These are phyloP conservation scores for Natrix natrix DNA, from an alignment of 2,797 vertebrate species.

Conservation along the genomic window DNA sequence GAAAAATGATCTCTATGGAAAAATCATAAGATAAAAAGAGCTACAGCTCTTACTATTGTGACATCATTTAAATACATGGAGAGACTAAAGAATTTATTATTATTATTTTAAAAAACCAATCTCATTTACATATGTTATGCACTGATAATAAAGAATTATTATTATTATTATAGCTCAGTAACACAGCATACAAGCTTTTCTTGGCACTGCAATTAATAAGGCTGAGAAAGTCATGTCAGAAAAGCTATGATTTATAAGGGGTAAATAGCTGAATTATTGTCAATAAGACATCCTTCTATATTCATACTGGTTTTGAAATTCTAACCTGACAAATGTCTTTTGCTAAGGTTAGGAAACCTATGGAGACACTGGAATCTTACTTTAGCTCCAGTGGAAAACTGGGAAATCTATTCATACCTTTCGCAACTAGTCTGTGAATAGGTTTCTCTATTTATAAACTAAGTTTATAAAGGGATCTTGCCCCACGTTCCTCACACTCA, in stretches of 20 bases:
- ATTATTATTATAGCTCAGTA: not conserved
- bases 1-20: not conserved
- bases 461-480: not conserved
- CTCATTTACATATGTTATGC: too few relatives aligned
- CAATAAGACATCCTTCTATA: not conserved
- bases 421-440: not conserved
- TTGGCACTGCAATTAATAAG: not conserved
- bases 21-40: not conserved
- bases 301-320: not conserved
- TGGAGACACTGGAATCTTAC: not conserved
- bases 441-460: not conserved
- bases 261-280: not conserved
- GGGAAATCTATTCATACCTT: not conserved
- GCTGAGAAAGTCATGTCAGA: not conserved
- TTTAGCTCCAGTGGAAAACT: not conserved
- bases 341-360: not conserved
- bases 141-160: too few relatives aligned
- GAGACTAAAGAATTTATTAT: too few relatives aligned
- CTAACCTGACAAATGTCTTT: not conserved
- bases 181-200: not conserved
- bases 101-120: too few relatives aligned
- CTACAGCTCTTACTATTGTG: not conserved
- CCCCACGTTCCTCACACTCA: conserved; percentile 67
- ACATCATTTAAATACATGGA: not conserved
- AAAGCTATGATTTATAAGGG: not conserved